These are phyloP conservation scores for Thymelicus sylvestris DNA, from an alignment of 2,888 invertebrate species.

Conservation along the genomic window DNA sequence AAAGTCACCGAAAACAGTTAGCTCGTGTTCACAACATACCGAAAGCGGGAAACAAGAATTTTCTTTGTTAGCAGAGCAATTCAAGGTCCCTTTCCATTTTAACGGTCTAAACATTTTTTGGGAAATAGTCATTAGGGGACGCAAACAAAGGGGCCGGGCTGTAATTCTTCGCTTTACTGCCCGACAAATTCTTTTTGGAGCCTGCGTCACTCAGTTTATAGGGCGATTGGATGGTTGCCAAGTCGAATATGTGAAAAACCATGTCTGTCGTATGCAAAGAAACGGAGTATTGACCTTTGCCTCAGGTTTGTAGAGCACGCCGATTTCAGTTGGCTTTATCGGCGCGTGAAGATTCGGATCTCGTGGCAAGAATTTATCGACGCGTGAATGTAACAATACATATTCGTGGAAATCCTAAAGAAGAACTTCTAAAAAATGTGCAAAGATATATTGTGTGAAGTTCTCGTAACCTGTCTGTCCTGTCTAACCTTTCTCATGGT, in stretches of 20 bases:
- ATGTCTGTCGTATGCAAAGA: slow-evolving; percentile 38
- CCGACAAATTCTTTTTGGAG: slow-evolving; percentile 45
- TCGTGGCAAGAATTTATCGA: slow-evolving; percentile 12
- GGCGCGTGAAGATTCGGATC: slow-evolving; percentile 14
- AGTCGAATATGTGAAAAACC: slow-evolving; percentile 39
- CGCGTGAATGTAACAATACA: slow-evolving; percentile 7
- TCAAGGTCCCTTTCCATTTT: slow-evolving; percentile 29
- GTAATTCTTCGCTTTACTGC: slow-evolving; percentile 46
- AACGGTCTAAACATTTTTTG: slow-evolving; percentile 34
- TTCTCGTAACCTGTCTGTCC: background rate
- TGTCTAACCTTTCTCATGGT: background rate
- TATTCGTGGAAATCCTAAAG: background rate
- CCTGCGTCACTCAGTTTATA: slow-evolving; percentile 45
- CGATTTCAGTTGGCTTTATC: slow-evolving; percentile 17
- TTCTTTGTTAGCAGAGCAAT: slow-evolving; percentile 23
- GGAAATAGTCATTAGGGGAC: slow-evolving; percentile 29
- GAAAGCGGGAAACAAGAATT: slow-evolving; percentile 13
- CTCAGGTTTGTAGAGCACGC: slow-evolving; percentile 17
- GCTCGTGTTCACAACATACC: slow-evolving; percentile 10
- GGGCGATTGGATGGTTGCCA: slow-evolving; percentile 43
- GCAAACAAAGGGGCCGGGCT: slow-evolving; percentile 38
- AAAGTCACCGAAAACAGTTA: slow-evolving; percentile 7
- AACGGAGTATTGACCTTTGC: slow-evolving; percentile 33
- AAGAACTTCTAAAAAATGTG: background rate
- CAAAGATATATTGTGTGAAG: background rate